Conservation (phyloP, 2,113 vertebrate species). For the Climacteris rufus region DNA sequence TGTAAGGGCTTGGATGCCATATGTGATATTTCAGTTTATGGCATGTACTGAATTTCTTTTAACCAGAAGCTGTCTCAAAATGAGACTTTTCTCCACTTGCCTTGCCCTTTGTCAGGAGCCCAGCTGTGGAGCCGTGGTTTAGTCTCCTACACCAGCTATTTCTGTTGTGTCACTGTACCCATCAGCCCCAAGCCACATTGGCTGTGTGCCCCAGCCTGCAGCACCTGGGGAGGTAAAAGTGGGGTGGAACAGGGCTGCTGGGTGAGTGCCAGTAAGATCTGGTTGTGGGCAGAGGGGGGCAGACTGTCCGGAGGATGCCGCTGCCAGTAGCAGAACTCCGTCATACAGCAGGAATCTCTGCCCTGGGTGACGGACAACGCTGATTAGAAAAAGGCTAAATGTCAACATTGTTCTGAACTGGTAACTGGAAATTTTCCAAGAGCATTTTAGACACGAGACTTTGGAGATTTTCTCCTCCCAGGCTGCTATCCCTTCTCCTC, state of each 20-base stretch:
- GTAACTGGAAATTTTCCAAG: conserved; percentile 55
- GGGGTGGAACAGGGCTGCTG: neutral
- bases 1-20: neutral
- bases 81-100: neutral
- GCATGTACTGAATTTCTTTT: neutral
- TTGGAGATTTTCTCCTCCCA: conserved; percentile 39
- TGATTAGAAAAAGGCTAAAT: conserved; percentile 65
- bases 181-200: neutral
- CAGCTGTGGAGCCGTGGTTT: accelerated
- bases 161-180: neutral
- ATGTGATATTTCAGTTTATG: neutral
- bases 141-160: neutral
- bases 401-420: conserved; percentile 69
- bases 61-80: neutral
- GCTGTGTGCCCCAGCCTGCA: neutral
- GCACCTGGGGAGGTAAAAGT: neutral
- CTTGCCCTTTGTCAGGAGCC: neutral
- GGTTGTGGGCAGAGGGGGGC: neutral
- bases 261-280: neutral
- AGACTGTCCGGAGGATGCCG: neutral
- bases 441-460: conserved; percentile 40
- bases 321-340: neutral
- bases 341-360: conserved; percentile 57
- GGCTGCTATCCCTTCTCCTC: conserved; percentile 10
- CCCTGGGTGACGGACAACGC: conserved; percentile 39